Base-by-base conservation (phyloP, 2,113 vertebrate species). In the Hyperopisus bebe region DNA sequence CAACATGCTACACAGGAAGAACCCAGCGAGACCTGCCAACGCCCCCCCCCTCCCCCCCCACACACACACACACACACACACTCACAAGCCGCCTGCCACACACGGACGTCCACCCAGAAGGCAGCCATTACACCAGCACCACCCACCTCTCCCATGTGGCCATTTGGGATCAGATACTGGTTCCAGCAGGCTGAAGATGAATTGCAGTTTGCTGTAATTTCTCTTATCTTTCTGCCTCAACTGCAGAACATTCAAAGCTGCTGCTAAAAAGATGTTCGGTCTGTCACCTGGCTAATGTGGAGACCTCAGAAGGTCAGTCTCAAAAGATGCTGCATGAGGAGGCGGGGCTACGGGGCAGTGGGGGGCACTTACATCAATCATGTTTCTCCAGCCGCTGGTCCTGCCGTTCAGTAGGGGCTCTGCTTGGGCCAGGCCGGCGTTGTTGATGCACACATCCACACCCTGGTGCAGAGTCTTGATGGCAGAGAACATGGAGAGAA, bases 401-500 rank as follows among this genome's bases (percentile, higher is more conserved):
- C 74, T 97, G 48, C 98, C 98, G 0, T 96, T 97, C 87, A 99
- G 97, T 94, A 99, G 91, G 0, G 97, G 96, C 91, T 99, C 98
- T 0, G 96, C 96, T 90, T 97, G 97, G 31, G 97, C 97, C 92
- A 99, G 93, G 48, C 98, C 98, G 0, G 98, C 98, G 0, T 99
- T 99, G 95, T 99, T 99, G 95, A 99, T 97, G 94, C 98, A 99
- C 48, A 99, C 97, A 1, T 99, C 98, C 89, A 99, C 97, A 0
- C 98, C 98, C 44, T 96, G 95, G 92, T 98, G 96, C 51, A 97
- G 96, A 0, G 97, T 98, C 91, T 94, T 97, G 93, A 99, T 96
- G 2, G 98, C 98, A 0, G 98, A 99, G 92, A 99, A 99, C 98
- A 99, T 99, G 89, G 98, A 99, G 62, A 99, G 96, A 94, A 99